Base-by-base conservation (phyloP, 1,140 invertebrate species). In the Eueides isabella region DNA sequence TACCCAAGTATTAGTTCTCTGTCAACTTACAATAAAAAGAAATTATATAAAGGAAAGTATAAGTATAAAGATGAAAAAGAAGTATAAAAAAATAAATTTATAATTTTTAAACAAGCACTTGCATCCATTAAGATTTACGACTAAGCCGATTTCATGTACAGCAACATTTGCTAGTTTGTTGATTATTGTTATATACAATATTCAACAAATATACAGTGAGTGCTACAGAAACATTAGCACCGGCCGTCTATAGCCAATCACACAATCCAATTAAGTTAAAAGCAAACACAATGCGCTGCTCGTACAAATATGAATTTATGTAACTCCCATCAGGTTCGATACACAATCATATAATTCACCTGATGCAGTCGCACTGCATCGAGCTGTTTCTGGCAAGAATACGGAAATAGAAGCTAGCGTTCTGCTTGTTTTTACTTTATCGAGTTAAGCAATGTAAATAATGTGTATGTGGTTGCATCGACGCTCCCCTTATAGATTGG, bases 251-350 rank as follows among this genome's bases (percentile, higher is more conserved):
- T 72, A 79, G 74, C 67, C 80, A 77, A 84, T 82, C 80, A 77
- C 79, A 77, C 81, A 87, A 84, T 85, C 74, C 85, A 87, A 87
- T 87, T 85, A 82, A 80, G 77, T 74, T 87, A 82, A 85, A 84
- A 87, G 85, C 85, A 80, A 79, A 80, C 75, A 79, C 75, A 76
- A 74, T 68, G 23, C 73, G 66, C 74, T 68, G 68, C 73, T 44
- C 63, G 35, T 78, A 76, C 75, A 78, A 82, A 81, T 82, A 81
- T 83, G 80, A 83, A 80, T 82, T 76, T 80, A 80, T 75, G 73
- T 75, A 67, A 79, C 75, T 74, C 44, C 61, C 72, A 75, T 79
- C 48, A 76, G 75, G 70, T 82, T 82, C 75, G 76, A 80, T 84
- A 72, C 64, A 65, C 44, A 68, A 29, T 74, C 67, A 72, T 77